Evolutionary conservation across 2,113 vertebrate species (phyloP).

Genomic region (Scophthalmus maximus): DNA sequence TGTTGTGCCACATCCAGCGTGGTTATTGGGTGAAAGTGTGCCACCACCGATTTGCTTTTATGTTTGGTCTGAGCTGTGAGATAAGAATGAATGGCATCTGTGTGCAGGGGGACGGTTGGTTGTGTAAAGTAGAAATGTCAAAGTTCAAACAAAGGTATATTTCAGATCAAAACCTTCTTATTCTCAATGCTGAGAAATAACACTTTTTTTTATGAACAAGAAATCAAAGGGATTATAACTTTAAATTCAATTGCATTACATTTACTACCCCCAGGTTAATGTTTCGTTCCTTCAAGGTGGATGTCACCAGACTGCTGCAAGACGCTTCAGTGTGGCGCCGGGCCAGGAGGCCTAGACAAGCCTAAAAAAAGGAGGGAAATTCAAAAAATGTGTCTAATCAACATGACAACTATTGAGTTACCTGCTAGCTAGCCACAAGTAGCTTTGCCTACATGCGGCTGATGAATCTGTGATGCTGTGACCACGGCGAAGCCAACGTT

Average conservation of each 20-base stretch:
- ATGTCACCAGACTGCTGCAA: too few species aligned
- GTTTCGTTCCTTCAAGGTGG: too few species aligned
- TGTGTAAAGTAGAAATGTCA: slow-evolving; percentile 36
- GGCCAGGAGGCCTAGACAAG: too few species aligned
- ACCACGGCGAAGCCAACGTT: too few species aligned
- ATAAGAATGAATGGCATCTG: slow-evolving; percentile 63
- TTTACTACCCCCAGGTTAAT: not conserved
- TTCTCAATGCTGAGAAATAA: not conserved
- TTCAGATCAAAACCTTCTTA: slow-evolving; percentile 13
- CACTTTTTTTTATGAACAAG: not conserved
- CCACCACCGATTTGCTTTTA: slow-evolving; percentile 58
- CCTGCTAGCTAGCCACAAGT: too few species aligned
- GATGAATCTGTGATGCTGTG: too few species aligned
- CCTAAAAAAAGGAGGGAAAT: too few species aligned
- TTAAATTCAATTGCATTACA: not conserved
- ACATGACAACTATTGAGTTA: too few species aligned
- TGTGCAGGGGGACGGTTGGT: slow-evolving; percentile 25
- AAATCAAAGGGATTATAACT: not conserved
- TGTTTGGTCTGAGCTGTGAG: slow-evolving; percentile 70
- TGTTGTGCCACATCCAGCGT: slow-evolving; percentile 53
- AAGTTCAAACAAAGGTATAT: slow-evolving; percentile 48
- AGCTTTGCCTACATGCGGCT: too few species aligned
- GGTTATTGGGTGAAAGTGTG: slow-evolving; percentile 52
- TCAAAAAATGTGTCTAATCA: too few species aligned
- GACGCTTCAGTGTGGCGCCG: too few species aligned